Evolutionary conservation across 2,797 vertebrate species (phyloP).

Genomic region (Crenuchus spilurus): DNA sequence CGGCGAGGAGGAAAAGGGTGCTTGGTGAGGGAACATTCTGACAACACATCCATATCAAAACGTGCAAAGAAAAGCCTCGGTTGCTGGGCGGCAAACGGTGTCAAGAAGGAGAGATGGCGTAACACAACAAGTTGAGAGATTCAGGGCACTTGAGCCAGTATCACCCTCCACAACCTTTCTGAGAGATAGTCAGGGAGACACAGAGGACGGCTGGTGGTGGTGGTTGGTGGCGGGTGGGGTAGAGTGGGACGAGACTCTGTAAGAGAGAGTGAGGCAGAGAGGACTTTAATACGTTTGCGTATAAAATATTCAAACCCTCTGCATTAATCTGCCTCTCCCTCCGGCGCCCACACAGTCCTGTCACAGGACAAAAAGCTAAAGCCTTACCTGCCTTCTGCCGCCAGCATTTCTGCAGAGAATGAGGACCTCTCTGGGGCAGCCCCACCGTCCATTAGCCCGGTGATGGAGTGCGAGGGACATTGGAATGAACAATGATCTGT

Average conservation of each 20-base stretch:
- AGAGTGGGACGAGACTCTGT: conserved; percentile 49
- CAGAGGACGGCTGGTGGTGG: conserved; percentile 16
- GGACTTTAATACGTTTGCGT: conserved; percentile 75
- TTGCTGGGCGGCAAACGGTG: background rate
- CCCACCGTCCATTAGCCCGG: conserved; percentile 22
- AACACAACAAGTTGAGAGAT: conserved; percentile 31
- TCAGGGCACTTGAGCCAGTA: conserved; percentile 26
- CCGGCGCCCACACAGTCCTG: conserved; percentile 67
- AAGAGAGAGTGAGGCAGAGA: conserved; percentile 58
- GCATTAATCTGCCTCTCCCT: conserved; percentile 80
- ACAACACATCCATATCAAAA: conserved; percentile 21
- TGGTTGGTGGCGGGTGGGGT: conserved; percentile 23
- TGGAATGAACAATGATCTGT: conserved; percentile 28
- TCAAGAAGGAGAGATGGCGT: conserved; percentile 12
- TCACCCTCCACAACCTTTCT: conserved; percentile 24
- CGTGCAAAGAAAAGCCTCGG: background rate
- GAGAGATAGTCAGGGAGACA: conserved; percentile 2
- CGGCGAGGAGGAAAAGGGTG: conserved; percentile 1
- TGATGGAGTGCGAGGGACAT: conserved; percentile 30
- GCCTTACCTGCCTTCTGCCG: conserved; percentile 56
- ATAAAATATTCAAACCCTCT: conserved; percentile 80
- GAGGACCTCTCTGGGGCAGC: background rate
- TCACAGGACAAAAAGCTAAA: conserved; percentile 65
- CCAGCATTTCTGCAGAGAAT: background rate
- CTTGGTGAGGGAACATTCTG: conserved; percentile 2